phyloP scores from a whole-genome alignment of 2,888 invertebrate species.

The Coelogynopora nodosa region DNA sequence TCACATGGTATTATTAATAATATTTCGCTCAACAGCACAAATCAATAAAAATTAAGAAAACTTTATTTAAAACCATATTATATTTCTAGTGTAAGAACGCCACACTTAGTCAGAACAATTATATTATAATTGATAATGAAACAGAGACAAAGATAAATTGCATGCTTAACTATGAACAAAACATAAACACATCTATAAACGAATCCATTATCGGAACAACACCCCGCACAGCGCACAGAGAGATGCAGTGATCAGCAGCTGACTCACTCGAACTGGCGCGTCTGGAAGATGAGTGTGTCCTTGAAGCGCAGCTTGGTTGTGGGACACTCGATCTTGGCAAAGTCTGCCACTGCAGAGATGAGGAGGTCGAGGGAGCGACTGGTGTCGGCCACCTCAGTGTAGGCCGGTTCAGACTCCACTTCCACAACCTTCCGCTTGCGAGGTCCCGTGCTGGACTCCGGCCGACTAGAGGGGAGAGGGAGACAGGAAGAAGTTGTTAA shows the following conservation, averaged over 20 bases:
- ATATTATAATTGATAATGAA: no score
- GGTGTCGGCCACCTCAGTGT: conserved; percentile 55
- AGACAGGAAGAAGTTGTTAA: neutral
- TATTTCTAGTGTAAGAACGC: no score
- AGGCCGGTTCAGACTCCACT: conserved; percentile 58
- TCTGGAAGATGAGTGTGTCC: conserved; percentile 62
- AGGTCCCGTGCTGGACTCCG: conserved; percentile 49
- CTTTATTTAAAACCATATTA: no score
- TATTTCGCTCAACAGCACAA: no score
- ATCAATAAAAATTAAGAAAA: no score
- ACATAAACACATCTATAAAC: no score
- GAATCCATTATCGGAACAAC: no score
- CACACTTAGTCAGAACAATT: neutral
- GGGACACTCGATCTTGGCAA: conserved; percentile 57
- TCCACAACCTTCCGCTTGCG: conserved; percentile 60
- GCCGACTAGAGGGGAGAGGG: conserved; percentile 36
- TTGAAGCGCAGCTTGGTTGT: conserved; percentile 56
- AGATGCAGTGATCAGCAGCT: neutral
- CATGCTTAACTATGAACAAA: no score
- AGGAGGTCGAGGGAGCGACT: conserved; percentile 55
- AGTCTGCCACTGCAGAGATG: conserved; percentile 57
- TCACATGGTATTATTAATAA: no score
- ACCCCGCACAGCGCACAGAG: neutral
- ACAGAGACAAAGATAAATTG: no score
- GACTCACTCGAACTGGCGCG: conserved; percentile 60